Percentiles rank a stretch among this genome's conserved stretches.
These are phyloP conservation scores for Rhombomys opimus DNA, from an alignment of 2,113 vertebrate genomes.

Conservation along the genomic window DNA sequence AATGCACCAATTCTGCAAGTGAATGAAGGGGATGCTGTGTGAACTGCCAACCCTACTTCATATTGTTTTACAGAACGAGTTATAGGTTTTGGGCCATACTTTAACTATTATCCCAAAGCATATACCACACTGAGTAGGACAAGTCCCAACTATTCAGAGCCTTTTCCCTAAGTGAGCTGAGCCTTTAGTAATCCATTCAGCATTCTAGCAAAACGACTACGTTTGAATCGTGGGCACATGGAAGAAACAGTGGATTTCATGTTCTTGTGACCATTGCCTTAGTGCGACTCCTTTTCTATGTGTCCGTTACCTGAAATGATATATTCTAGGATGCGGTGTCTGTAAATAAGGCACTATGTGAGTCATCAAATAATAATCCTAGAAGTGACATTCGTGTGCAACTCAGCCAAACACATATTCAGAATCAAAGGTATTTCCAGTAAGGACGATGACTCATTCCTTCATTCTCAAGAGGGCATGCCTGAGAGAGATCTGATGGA, in stretches of 20 bases:
- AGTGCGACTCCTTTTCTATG: background rate
- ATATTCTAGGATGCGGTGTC: background rate
- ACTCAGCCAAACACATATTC: background rate
- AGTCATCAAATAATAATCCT: background rate
- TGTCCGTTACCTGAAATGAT: background rate
- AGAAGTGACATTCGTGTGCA: background rate
- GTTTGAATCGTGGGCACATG: background rate
- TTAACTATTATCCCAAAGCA: background rate
- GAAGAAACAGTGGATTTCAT: background rate
- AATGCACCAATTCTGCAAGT: background rate
- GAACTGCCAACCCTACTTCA: background rate
- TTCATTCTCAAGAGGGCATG: background rate
- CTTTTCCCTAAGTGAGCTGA: background rate
- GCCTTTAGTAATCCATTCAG: background rate
- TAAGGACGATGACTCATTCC: constrained; percentile 31
- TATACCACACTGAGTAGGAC: background rate
- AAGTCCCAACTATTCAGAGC: background rate
- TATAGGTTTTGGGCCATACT: background rate
- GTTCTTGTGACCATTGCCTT: background rate
- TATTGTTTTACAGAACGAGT: background rate
- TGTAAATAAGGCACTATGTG: constrained; percentile 3
- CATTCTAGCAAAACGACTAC: background rate
- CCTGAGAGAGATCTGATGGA: background rate
- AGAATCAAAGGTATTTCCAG: constrained; percentile 21
- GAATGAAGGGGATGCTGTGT: background rate